Base-by-base conservation (phyloP, 1,140 invertebrate species). In the Drosophila lini region DNA sequence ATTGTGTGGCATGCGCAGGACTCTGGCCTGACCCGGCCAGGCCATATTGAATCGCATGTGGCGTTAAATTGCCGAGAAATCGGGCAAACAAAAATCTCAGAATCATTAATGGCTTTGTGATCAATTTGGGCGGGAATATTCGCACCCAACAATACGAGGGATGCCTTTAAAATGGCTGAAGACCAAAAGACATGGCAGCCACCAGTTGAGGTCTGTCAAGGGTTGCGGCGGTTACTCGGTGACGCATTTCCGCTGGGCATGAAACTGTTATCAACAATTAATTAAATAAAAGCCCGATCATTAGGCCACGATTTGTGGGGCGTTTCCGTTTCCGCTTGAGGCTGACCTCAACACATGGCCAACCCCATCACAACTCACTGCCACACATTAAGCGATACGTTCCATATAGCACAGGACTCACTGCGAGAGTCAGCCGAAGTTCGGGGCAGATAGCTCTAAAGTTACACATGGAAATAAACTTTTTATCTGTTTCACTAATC, bases 271-370 rank as follows among this genome's bases (percentile, higher is more conserved):
- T 89, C 84, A 89, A 84, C 84, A 89, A 89, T 89, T 89, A 89
- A 89, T 89, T 89, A 78, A 89, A 84, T 89, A 83, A 81, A 73
- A 81, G 81, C 74, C 67, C 53, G 65, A 89, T 89, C 84, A 89
- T 89, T 89, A 89, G 84, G 74, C 56, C 85, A 89, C 80, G 84
- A 89, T 90, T 89, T 89, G 84, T 84, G 84, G 78, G 80, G 74
- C 69, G 70, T 81, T 81, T 89, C 84, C 80, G 80, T 56, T 84
- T 84, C 80, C 74, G 84, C 78, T 53, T 52, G 48, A 48, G 65
- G 64, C 67, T 42, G 57, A 71, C 45, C 47, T 44, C 69, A 47
- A 44, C 71, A 62, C 70, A 50, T 41, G 50, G 38, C 34, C 69
- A 50, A 36, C 48, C 52, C 16, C 38, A 31, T 32, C 50, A 22